Base-by-base conservation (phyloP, 2,888 invertebrate genomes). In the Clitarchus hookeri region DNA sequence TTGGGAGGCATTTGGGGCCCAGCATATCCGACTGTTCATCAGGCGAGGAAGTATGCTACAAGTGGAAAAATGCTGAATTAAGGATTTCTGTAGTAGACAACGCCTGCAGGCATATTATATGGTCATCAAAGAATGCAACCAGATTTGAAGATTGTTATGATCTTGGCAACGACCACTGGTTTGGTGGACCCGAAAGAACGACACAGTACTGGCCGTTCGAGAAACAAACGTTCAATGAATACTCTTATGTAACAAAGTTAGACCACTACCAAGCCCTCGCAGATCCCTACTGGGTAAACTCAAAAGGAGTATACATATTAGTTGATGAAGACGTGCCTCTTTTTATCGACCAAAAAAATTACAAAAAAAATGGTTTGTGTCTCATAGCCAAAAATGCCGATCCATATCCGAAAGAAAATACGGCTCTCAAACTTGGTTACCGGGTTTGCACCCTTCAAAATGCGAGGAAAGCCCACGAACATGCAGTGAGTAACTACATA, bases 151-250 rank as follows among this genome's bases (percentile, higher is more conserved):
- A 89, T 44, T 89, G 89, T 84, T 88, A 89, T 79, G 88, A 88
- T 8, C 87, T 89, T 27, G 88, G 86, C 0, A 84, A 87, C 16
- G 89, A 89, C 8, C 93, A 95, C 89, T 96, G 96, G 96, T 87
- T 78, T 25, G 85, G 85, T n/a, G 85, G 85, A 3, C 54, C 85
- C 23, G 85, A 85, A n/a, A 84, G 84, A 27, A 25, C n/a, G n/a
- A 36, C 82, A 26, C 87, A 87, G 44, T 84, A 78, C 36, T 87
- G 87, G 87, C 87, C 87, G 1, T 36, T 85, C 53, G 87, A 86
- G 44, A 86, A 84, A 36, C 48, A 54, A 23, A 44, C 13, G 6
- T 86, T 85, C 78, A 44, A n/a, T 13, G 84, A 86, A 26, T 79
- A 85, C 44, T 85, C 87, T 11, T 86, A 83, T 53, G 84, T 86